These are phyloP conservation scores for Masticophis lateralis DNA, from an alignment of 2,797 vertebrate species.

Conservation along the genomic window DNA sequence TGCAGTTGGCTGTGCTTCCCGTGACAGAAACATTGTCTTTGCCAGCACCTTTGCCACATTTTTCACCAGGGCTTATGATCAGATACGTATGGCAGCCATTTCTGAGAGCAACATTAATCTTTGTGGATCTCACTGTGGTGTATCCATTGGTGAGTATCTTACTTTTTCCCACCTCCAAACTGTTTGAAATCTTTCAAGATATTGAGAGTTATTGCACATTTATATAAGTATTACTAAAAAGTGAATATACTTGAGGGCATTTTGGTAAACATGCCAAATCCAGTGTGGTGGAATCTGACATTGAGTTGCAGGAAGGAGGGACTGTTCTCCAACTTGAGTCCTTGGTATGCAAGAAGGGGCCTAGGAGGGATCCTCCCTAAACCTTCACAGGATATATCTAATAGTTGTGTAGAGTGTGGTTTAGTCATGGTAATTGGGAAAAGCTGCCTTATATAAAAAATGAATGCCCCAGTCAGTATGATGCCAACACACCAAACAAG, in stretches of 20 bases:
- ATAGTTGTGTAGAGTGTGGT: not conserved
- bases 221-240: not conserved
- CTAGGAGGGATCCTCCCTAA: not conserved
- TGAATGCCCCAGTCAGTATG: not conserved
- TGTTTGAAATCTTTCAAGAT: rapidly evolving
- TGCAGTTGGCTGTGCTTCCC: conserved; percentile 86
- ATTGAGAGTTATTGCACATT: not conserved
- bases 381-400: not conserved
- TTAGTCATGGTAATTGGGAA: not conserved
- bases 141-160: conserved; percentile 86
- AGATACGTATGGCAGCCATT: conserved; percentile 94
- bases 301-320: not conserved
- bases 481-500: not conserved
- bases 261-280: not conserved
- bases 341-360: not conserved
- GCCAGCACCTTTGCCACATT: conserved; percentile 91
- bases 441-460: not conserved
- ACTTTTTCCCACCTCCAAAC: not conserved
- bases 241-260: not conserved
- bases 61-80: conserved; percentile 89
- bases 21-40: conserved; percentile 87
- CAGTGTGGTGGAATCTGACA: not conserved
- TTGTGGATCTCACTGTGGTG: conserved; percentile 92
- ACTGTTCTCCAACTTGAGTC: not conserved
- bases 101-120: conserved; percentile 95